These are phyloP conservation scores for Heteromormyrus szaboi DNA, from an alignment of 2,797 vertebrate genomes.

Conservation along the genomic window DNA sequence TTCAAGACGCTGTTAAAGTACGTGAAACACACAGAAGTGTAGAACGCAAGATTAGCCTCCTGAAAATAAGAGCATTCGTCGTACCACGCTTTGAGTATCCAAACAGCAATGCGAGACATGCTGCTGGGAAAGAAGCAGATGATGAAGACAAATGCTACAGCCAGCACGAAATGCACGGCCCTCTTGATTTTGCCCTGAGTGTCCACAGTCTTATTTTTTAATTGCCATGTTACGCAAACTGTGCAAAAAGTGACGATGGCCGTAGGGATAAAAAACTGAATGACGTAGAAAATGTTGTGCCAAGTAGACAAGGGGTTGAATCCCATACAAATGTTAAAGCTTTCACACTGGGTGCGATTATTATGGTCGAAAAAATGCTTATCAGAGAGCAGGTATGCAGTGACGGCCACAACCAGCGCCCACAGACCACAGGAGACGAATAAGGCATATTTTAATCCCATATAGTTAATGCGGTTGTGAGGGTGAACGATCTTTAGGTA, in stretches of 20 bases:
- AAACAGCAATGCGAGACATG: slow-evolving; percentile 58
- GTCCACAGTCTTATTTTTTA: slow-evolving; percentile 59
- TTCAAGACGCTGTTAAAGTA: slow-evolving; percentile 74
- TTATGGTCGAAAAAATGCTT: slow-evolving; percentile 46
- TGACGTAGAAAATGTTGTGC: slow-evolving; percentile 66
- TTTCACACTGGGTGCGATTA: slow-evolving; percentile 65
- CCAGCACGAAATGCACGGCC: slow-evolving; percentile 60
- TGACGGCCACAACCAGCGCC: slow-evolving; percentile 55
- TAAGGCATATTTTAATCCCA: slow-evolving; percentile 53
- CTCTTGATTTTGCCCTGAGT: slow-evolving; percentile 62
- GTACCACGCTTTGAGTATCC: slow-evolving; percentile 61
- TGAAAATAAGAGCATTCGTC: slow-evolving; percentile 54
- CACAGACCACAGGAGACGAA: slow-evolving; percentile 61
- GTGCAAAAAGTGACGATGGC: slow-evolving; percentile 64
- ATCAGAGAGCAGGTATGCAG: slow-evolving; percentile 50
- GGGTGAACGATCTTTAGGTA: slow-evolving; percentile 69
- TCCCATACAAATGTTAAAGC: slow-evolving; percentile 69
- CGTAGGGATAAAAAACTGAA: slow-evolving; percentile 60
- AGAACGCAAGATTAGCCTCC: slow-evolving; percentile 64
- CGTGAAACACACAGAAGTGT: slow-evolving; percentile 63
- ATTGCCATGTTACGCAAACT: slow-evolving; percentile 57
- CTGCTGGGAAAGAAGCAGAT: slow-evolving; percentile 68
- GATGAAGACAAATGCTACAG: slow-evolving; percentile 64
- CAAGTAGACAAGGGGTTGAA: slow-evolving; percentile 52
- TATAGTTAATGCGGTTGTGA: slow-evolving; percentile 50